Conservation (phyloP, 1,140 invertebrate genomes). For the Drosophila littoralis region DNA sequence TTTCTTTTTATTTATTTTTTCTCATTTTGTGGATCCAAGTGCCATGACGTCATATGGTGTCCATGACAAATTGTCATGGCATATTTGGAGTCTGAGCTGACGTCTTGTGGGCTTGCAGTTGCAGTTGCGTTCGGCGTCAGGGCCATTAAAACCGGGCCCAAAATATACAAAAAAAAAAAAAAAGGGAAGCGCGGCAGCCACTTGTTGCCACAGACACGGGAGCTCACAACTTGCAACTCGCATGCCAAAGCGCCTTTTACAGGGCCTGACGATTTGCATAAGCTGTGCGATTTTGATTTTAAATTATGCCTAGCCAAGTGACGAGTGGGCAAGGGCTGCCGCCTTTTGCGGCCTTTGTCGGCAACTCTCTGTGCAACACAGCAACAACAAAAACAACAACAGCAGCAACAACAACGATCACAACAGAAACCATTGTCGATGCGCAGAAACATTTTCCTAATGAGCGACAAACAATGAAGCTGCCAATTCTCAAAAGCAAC, state of each 20-base stretch:
- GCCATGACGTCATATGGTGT: constrained; percentile 56
- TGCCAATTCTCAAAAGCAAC: too few relatives aligned
- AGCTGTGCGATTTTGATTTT: constrained; percentile 63
- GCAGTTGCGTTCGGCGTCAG: too few relatives aligned
- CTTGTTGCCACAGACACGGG: constrained; percentile 55
- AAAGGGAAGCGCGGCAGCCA: constrained; percentile 13
- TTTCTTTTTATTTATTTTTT: background rate
- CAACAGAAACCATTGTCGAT: constrained; percentile 52
- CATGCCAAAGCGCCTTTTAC: constrained; percentile 65
- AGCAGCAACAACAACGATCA: constrained; percentile 14
- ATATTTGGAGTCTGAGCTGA: constrained; percentile 4
- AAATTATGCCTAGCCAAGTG: constrained; percentile 61
- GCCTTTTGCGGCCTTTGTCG: constrained; percentile 61
- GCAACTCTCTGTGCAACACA: constrained; percentile 27
- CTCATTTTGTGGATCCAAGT: background rate
- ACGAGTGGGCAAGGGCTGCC: constrained; percentile 12
- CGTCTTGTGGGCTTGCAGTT: background rate
- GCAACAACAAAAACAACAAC: constrained; percentile 9
- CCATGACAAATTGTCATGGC: constrained; percentile 43
- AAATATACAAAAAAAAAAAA: too few relatives aligned
- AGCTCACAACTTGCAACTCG: constrained; percentile 34
- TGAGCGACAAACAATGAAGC: constrained; percentile 73
- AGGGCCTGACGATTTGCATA: constrained; percentile 66
- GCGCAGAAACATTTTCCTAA: constrained; percentile 75
- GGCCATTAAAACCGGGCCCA: constrained; percentile 2